Percentiles rank a stretch among this genome's conserved stretches.
phyloP scores from a whole-genome alignment of 2,113 vertebrate species.

The Nyctereutes procyonoides region DNA sequence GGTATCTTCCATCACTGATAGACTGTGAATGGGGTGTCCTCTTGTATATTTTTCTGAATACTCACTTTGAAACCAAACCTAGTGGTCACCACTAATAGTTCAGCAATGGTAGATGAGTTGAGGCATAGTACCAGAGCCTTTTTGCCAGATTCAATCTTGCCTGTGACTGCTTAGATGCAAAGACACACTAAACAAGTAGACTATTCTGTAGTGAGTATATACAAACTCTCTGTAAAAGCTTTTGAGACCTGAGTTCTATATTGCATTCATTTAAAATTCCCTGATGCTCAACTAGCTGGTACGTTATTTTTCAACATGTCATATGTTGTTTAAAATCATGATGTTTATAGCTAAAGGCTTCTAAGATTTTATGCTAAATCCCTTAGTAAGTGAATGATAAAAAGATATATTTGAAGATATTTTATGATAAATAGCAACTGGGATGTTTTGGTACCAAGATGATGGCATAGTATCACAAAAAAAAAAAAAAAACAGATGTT shows the following conservation, averaged over 20 bases:
- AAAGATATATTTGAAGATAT: conserved; percentile 36
- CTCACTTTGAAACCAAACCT: background rate
- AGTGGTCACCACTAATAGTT: background rate
- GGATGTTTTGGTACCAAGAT: background rate
- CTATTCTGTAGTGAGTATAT: background rate
- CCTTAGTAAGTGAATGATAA: background rate
- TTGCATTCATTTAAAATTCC: background rate
- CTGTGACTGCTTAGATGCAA: background rate
- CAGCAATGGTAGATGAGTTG: background rate
- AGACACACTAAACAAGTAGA: background rate
- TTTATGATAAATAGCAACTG: background rate
- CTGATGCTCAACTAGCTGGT: background rate
- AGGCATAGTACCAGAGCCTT: background rate
- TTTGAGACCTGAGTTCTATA: background rate
- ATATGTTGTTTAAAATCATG: conserved; percentile 20
- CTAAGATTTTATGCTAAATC: background rate
- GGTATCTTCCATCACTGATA: background rate
- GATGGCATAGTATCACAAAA: background rate
- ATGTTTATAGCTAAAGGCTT: background rate
- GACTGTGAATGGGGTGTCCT: background rate
- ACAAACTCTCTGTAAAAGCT: background rate
- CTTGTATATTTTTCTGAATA: background rate
- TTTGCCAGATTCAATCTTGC: background rate
- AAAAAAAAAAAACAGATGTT: background rate
- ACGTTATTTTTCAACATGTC: conserved; percentile 46